Conservation (phyloP, 2,888 invertebrate genomes). For the Eugnorisma glareosa region DNA sequence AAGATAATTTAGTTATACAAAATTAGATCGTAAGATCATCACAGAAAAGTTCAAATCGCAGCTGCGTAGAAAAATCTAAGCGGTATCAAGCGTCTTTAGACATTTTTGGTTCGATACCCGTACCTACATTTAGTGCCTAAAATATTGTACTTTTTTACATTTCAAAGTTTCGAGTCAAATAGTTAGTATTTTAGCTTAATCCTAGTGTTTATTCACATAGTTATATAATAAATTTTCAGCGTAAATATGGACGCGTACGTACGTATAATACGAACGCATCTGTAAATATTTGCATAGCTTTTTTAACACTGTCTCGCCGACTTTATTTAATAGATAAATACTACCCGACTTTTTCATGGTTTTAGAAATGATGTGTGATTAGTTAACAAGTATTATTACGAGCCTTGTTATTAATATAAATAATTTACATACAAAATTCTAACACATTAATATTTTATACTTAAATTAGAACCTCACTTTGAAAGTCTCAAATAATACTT, state of each 20-base stretch:
- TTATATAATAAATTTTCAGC: conserved; percentile 15
- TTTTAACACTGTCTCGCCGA: conserved; percentile 8
- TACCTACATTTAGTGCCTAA: conserved; percentile 59
- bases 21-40: conserved; percentile 53
- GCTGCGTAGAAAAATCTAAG: conserved; percentile 45
- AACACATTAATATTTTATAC: neutral
- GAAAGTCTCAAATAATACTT: neutral
- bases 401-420: neutral
- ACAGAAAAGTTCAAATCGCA: conserved; percentile 55
- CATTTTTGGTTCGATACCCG: conserved; percentile 68
- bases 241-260: conserved; percentile 24
- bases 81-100: conserved; percentile 65
- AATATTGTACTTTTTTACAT: conserved; percentile 51
- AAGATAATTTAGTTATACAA: conserved; percentile 56
- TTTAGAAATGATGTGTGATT: conserved; percentile 29
- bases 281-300: conserved; percentile 22
- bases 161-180: conserved; percentile 30
- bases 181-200: conserved; percentile 53
- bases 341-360: conserved; percentile 12
- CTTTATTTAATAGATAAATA: conserved; percentile 6
- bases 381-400: conserved; percentile 1
- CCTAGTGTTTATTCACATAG: conserved; percentile 39
- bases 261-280: conserved; percentile 46
- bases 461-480: neutral
- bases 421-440: conserved; percentile 10